Conservation (phyloP, 1,140 invertebrate species). For the Drosophila malerkotliana region DNA sequence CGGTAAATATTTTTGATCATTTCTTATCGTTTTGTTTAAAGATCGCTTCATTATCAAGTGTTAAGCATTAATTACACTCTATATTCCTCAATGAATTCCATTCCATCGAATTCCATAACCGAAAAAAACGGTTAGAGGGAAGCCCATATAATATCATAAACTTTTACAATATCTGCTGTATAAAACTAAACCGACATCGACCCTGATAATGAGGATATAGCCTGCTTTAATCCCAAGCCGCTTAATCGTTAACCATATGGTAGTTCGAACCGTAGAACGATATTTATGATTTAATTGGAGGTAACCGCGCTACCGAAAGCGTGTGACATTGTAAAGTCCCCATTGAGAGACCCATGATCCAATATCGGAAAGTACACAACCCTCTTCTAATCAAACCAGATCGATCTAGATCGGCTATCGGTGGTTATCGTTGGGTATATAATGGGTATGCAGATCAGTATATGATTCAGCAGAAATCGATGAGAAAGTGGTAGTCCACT, state of each 20-base stretch:
- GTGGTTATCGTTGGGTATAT: not conserved
- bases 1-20: constrained; percentile 11
- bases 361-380: too few relatives aligned
- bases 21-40: constrained; percentile 16
- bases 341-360: constrained; percentile 2
- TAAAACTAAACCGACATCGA: not conserved
- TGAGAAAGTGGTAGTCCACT: constrained; percentile 10
- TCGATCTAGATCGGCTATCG: constrained; percentile 10
- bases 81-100: not conserved
- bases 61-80: not conserved
- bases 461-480: constrained; percentile 15
- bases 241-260: too few relatives aligned
- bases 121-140: not conserved
- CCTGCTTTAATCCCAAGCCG: constrained; percentile 18
- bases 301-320: constrained; percentile 19
- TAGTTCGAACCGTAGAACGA: too few relatives aligned
- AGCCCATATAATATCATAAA: constrained; percentile 16
- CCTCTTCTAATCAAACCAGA: not conserved
- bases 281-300: constrained; percentile 22
- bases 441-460: constrained; percentile 34
- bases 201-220: constrained; percentile 28
- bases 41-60: constrained; percentile 18
- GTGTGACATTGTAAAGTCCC: constrained; percentile 6
- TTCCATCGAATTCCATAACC: too few relatives aligned
- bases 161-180: not conserved